These are phyloP conservation scores for Poecilia velifera DNA, from an alignment of 2,797 vertebrate genomes.

Conservation along the genomic window DNA sequence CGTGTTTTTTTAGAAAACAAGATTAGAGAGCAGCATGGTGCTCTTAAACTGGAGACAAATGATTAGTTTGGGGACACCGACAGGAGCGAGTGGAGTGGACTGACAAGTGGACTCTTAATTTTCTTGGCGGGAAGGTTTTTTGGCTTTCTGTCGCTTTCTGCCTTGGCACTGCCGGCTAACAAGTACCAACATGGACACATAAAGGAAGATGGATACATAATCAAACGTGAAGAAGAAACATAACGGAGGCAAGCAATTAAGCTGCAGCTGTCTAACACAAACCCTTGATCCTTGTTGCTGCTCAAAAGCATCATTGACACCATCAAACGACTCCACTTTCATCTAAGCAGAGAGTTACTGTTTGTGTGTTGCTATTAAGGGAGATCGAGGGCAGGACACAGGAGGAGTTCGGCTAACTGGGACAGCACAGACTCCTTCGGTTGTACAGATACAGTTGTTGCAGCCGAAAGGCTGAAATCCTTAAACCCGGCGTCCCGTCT, in stretches of 20 bases:
- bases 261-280: background rate
- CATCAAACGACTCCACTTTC: background rate
- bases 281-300: background rate
- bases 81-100: background rate
- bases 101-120: slow-evolving; percentile 1
- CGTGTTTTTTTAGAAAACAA: slow-evolving; percentile 14
- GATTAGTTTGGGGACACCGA: background rate
- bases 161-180: slow-evolving; percentile 1
- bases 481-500: background rate
- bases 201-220: slow-evolving; percentile 3
- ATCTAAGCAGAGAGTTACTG: background rate
- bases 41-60: slow-evolving; percentile 2
- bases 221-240: background rate
- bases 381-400: slow-evolving; percentile 62
- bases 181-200: slow-evolving; percentile 9
- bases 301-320: slow-evolving; percentile 6
- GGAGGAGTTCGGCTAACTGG: slow-evolving; percentile 57
- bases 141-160: background rate
- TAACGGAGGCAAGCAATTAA: background rate
- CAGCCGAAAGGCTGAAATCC: slow-evolving; percentile 7
- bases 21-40: slow-evolving; percentile 8
- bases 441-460: slow-evolving; percentile 12
- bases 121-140: background rate
- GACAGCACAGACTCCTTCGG: slow-evolving; percentile 45
- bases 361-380: slow-evolving; percentile 41